A percentile compares a stretch with the other conserved stretches of the same genome.
Evolutionary conservation across 2,888 invertebrate genomes (phyloP).

Genomic region (Camponotus fellah): DNA sequence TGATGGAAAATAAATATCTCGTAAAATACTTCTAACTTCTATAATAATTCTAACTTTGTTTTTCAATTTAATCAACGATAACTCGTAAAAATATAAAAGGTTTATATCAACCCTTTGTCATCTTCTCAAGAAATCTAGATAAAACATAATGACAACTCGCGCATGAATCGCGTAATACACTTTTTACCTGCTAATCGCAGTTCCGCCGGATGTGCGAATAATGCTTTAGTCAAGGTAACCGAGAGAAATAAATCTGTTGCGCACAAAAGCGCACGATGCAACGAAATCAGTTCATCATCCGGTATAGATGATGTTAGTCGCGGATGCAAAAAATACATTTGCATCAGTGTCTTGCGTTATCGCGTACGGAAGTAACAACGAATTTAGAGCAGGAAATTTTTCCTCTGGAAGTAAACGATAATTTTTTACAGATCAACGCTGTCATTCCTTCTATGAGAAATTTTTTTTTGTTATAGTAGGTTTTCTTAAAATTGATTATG

Average conservation of each 20-base stretch:
- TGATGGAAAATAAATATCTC: slow-evolving; percentile 2
- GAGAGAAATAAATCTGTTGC: slow-evolving; percentile 66
- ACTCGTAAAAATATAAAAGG: background rate
- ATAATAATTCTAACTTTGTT: too few relatives aligned
- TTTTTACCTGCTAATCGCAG: slow-evolving; percentile 64
- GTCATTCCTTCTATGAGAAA: slow-evolving; percentile 13
- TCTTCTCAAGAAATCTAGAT: slow-evolving; percentile 22
- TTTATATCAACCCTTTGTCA: background rate
- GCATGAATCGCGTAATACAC: slow-evolving; percentile 29
- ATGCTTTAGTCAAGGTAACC: slow-evolving; percentile 77
- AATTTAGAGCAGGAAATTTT: background rate
- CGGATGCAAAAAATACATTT: slow-evolving; percentile 2
- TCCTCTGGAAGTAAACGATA: background rate
- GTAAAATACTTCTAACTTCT: background rate
- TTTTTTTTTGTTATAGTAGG: background rate
- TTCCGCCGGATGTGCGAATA: slow-evolving; percentile 81
- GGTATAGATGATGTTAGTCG: slow-evolving; percentile 54
- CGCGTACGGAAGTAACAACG: background rate
- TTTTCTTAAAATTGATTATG: too few relatives aligned
- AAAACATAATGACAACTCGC: slow-evolving; percentile 4
- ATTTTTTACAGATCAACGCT: background rate
- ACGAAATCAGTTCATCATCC: slow-evolving; percentile 61
- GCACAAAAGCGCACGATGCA: slow-evolving; percentile 38
- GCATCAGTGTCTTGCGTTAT: background rate
- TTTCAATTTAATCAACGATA: background rate